Percentiles rank a stretch among this genome's conserved stretches.
Evolutionary conservation across 2,888 invertebrate genomes (phyloP).

Genomic region (Luffia ferchaultella): DNA sequence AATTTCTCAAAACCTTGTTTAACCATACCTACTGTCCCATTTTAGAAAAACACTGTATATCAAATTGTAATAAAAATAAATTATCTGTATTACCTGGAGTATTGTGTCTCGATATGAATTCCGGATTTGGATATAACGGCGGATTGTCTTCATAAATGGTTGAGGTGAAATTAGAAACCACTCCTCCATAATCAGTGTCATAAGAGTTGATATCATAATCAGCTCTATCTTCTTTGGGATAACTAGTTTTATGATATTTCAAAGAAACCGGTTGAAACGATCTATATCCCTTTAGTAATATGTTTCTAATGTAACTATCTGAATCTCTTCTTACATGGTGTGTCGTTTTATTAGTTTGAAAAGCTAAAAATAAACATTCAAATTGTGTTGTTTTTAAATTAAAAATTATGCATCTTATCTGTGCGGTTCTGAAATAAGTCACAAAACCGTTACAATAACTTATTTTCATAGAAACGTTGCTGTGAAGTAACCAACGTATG

Average conservation of each 20-base stretch:
- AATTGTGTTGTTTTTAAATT: background rate
- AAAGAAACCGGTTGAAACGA: constrained; percentile 47
- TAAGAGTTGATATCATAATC: constrained; percentile 54
- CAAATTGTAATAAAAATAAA: too few species aligned
- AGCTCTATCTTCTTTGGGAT: constrained; percentile 39
- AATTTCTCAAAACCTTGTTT: too few species aligned
- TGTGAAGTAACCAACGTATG: too few species aligned
- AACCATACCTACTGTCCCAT: too few species aligned
- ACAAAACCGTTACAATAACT: constrained; percentile 7
- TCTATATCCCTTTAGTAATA: constrained; percentile 37
- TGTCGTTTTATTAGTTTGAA: background rate
- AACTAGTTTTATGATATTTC: constrained; percentile 39
- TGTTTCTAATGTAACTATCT: constrained; percentile 34
- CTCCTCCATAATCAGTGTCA: constrained; percentile 53
- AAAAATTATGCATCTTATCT: background rate
- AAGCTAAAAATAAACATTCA: background rate
- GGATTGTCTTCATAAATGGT: constrained; percentile 59
- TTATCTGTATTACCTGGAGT: constrained; percentile 52
- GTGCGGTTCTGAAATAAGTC: constrained; percentile 8
- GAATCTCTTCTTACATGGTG: constrained; percentile 3
- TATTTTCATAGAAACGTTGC: constrained; percentile 20
- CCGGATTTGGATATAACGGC: constrained; percentile 55
- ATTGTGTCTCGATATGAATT: constrained; percentile 34
- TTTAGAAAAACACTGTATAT: too few species aligned
- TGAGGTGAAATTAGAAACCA: constrained; percentile 56